Base-by-base conservation (phyloP, 2,797 vertebrate species). In the Parotocinclus haroldoi region DNA sequence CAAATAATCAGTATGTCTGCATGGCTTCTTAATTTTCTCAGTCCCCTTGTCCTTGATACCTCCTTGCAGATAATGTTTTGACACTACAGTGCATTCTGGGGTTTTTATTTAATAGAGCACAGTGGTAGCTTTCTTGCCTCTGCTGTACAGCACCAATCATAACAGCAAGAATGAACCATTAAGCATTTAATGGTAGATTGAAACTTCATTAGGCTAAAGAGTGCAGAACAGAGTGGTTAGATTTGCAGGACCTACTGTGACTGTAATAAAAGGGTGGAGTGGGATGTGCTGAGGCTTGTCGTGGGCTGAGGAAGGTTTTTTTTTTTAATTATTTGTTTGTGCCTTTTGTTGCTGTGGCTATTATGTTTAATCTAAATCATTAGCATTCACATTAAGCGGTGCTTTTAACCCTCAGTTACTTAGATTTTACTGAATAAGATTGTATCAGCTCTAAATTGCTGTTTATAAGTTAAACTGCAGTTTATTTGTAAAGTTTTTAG, bases 121-220 rank as follows among this genome's bases (percentile, higher is more conserved):
- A 53, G 63, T 71, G 72, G 75, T 79, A 48, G 66, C 58, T 42
- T 71, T 74, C 44, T 71, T 75, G 13, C 44, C 44, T 51, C 14
- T 75, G 54, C 70, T 68, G 67, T 18, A 63, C 57, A 51, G 48
- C 46, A 50, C 19, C 60, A 37, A 27, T 27, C 27, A 27, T 27
- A 50, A 55, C 50, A 40, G 65, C 71, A 61, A 68, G 60, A 62
- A 78, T 69, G 65, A 78, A 79, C 76, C 74, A 85, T 86, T 78
- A 85, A 83, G 79, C 79, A 80, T 83, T 84, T 75, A 83, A 74
- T 72, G 65, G 42, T 57, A 71, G 72, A 82, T 76, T 83, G 56
- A 81, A 79, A 77, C 27, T 61, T 66, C 69, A 79, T 82, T 74
- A 79, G 64, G 70, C 65, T 59, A 48, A 76, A 63, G 51, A 44